Evolutionary conservation across 2,113 vertebrate genomes (phyloP).

Genomic region (Symphodus melops): DNA sequence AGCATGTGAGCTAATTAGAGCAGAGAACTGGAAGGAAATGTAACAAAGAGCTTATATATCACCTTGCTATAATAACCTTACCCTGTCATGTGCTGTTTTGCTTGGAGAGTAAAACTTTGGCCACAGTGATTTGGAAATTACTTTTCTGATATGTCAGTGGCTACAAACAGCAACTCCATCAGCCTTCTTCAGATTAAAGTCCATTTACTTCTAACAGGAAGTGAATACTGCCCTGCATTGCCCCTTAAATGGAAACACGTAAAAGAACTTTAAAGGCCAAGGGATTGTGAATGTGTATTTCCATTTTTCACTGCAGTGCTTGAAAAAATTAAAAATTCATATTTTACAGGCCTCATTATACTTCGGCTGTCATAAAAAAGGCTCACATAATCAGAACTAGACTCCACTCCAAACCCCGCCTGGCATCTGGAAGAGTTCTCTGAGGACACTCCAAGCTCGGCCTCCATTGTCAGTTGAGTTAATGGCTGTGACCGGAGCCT

Average conservation of each 20-base stretch:
- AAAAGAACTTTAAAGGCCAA: constrained; percentile 10
- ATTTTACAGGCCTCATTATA: constrained; percentile 28
- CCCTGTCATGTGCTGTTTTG: constrained; percentile 5
- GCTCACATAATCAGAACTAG: constrained; percentile 17
- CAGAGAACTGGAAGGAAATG: constrained; percentile 1
- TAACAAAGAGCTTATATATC: not conserved
- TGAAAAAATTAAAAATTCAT: constrained; percentile 27
- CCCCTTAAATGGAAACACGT: constrained; percentile 22
- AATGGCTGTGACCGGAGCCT: constrained; percentile 59
- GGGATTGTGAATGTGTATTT: constrained; percentile 1
- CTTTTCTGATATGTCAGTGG: too few relatives aligned
- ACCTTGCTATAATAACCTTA: not conserved
- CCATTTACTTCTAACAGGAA: constrained; percentile 16
- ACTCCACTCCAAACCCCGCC: not conserved
- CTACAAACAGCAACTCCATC: constrained; percentile 49
- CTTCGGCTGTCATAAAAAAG: constrained; percentile 9
- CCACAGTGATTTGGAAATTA: too few relatives aligned
- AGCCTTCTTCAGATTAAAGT: constrained; percentile 33
- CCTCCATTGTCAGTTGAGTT: constrained; percentile 54
- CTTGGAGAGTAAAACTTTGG: constrained; percentile 8
- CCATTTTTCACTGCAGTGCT: not conserved
- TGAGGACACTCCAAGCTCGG: constrained; percentile 4
- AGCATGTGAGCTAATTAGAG: constrained; percentile 22
- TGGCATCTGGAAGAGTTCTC: constrained; percentile 9
- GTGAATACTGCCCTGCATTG: constrained; percentile 17